Percentiles rank a stretch among this genome's conserved stretches.
phyloP scores from a whole-genome alignment of 2,113 vertebrate genomes.

The Rhinolophus ferrumequinum region DNA sequence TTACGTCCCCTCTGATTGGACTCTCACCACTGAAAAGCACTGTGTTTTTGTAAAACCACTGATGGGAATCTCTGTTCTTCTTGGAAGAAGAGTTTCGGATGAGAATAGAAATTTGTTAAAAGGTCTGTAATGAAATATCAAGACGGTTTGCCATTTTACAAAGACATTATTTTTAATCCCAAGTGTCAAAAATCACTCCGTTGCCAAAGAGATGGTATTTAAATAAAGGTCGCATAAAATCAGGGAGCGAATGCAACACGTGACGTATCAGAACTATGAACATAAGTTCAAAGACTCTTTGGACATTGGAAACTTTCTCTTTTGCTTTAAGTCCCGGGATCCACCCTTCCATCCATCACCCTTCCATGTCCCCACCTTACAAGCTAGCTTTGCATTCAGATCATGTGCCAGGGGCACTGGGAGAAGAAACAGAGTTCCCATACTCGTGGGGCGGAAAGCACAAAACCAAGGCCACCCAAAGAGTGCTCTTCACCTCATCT shows the following conservation, averaged over 20 bases:
- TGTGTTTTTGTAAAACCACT: conserved; percentile 10
- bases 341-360: not conserved
- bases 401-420: too few species aligned
- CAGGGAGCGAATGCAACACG: not conserved
- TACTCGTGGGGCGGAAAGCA: not conserved
- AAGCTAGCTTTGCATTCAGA: not conserved
- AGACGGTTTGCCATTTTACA: conserved; percentile 55
- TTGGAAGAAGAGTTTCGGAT: not conserved
- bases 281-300: not conserved
- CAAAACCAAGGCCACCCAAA: rapidly evolving
- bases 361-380: not conserved
- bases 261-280: not conserved
- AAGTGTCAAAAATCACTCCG: conserved; percentile 53
- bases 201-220: conserved; percentile 60
- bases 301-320: not conserved
- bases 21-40: not conserved
- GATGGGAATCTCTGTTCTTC: not conserved
- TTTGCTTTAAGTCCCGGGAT: not conserved
- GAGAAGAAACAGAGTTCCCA: not conserved
- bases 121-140: conserved; percentile 61
- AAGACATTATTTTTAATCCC: conserved; percentile 63
- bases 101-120: conserved; percentile 46
- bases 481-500: not conserved
- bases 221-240: conserved; percentile 55
- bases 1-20: not conserved